A percentile compares a stretch with the other conserved stretches of the same genome.
Conservation (phyloP, 2,113 vertebrate species). For the Cinclus mexicanus region DNA sequence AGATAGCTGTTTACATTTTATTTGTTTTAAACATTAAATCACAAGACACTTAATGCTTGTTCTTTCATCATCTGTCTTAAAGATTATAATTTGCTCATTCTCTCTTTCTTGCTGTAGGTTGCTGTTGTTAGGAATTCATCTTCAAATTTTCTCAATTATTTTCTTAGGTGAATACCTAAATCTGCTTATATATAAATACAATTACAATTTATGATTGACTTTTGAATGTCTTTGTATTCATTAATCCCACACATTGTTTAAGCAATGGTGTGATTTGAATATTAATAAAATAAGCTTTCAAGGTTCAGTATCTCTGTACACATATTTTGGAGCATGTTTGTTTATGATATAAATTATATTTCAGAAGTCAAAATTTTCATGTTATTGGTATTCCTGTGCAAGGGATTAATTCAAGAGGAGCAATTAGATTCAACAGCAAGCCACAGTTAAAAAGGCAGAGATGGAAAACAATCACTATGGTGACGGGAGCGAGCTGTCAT, state of each 20-base stretch:
- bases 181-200: conserved; percentile 47
- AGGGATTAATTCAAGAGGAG: neutral
- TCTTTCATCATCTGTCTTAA: neutral
- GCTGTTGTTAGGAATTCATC: neutral
- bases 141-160: conserved; percentile 10
- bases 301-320: neutral
- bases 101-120: neutral
- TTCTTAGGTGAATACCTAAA: conserved; percentile 19
- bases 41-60: neutral
- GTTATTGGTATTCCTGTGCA: neutral
- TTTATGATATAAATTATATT: neutral
- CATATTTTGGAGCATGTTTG: neutral
- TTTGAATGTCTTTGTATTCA: conserved; percentile 52
- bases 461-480: neutral
- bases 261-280: conserved; percentile 40
- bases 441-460: neutral
- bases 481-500: neutral
- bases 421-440: neutral
- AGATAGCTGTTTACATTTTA: neutral
- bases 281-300: conserved; percentile 56
- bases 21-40: neutral
- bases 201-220: conserved; percentile 53
- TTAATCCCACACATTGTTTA: conserved; percentile 58
- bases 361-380: neutral
- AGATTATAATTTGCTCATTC: neutral